A percentile compares a stretch with the other conserved stretches of the same genome.
Evolutionary conservation across 2,888 invertebrate genomes (phyloP).

Genomic region (Cantharis rufa): DNA sequence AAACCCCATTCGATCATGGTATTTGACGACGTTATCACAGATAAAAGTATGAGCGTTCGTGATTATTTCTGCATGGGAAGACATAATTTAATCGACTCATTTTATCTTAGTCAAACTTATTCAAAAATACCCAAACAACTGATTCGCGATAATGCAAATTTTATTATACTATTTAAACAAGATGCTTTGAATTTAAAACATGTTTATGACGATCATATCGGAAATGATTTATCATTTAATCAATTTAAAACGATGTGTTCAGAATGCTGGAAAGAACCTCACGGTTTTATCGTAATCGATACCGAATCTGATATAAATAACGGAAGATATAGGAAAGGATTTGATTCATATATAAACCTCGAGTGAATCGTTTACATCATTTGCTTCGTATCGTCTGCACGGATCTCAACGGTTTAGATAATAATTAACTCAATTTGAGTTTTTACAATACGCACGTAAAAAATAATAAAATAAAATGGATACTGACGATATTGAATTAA

Average conservation of each 20-base stretch:
- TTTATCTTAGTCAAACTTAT: slow-evolving; percentile 30
- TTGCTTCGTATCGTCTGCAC: too few species aligned
- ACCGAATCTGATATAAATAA: too few species aligned
- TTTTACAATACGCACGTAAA: too few species aligned
- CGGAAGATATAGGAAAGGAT: too few species aligned
- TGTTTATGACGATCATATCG: neutral
- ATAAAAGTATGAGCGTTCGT: slow-evolving; percentile 40
- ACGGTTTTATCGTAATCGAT: too few species aligned
- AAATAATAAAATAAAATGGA: too few species aligned
- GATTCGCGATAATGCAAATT: slow-evolving; percentile 42
- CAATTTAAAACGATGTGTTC: neutral
- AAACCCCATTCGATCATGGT: slow-evolving; percentile 44
- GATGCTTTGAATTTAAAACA: neutral
- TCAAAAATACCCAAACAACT: slow-evolving; percentile 46
- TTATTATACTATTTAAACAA: neutral
- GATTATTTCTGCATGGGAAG: slow-evolving; percentile 43
- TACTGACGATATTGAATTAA: too few species aligned
- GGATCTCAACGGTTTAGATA: too few species aligned
- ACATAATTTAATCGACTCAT: slow-evolving; percentile 43
- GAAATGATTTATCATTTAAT: neutral
- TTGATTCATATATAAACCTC: too few species aligned
- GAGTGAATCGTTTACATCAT: too few species aligned
- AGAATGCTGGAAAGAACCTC: neutral
- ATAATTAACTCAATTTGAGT: too few species aligned
- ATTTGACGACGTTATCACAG: slow-evolving; percentile 48